Conservation (phyloP, 2,888 invertebrate genomes). For the Aporophyla nigra region DNA sequence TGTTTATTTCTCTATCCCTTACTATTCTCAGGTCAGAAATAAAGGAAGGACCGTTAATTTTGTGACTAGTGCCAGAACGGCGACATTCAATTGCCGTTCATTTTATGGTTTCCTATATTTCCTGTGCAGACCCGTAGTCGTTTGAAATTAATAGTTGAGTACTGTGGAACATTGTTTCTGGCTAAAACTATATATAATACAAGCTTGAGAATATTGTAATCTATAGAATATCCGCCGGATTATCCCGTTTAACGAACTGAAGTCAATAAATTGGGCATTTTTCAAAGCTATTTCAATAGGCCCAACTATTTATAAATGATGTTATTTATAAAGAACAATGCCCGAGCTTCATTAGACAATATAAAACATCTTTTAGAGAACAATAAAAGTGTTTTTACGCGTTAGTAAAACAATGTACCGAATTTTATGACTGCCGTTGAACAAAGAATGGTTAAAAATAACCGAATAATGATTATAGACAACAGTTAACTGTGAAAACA, state of each 20-base stretch:
- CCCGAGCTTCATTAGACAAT: slow-evolving; percentile 76
- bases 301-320: slow-evolving; percentile 74
- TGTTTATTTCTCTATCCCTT: slow-evolving; percentile 20
- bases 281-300: slow-evolving; percentile 60
- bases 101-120: slow-evolving; percentile 51
- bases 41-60: slow-evolving; percentile 39
- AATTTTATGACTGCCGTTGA: slow-evolving; percentile 80
- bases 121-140: slow-evolving; percentile 20
- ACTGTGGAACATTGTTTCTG: slow-evolving; percentile 38
- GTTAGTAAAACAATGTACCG: slow-evolving; percentile 79
- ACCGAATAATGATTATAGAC: slow-evolving; percentile 77
- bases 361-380: slow-evolving; percentile 85
- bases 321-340: slow-evolving; percentile 77
- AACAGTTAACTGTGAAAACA: slow-evolving; percentile 74
- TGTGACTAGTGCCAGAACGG: slow-evolving; percentile 33
- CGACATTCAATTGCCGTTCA: slow-evolving; percentile 49
- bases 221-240: slow-evolving; percentile 7
- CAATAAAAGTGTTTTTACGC: slow-evolving; percentile 84
- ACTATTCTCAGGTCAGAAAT: slow-evolving; percentile 19
- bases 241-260: slow-evolving; percentile 10
- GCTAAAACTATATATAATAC: slow-evolving; percentile 31
- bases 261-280: slow-evolving; percentile 56
- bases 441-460: slow-evolving; percentile 81
- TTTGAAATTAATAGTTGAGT: slow-evolving; percentile 49
- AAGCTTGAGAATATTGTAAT: slow-evolving; percentile 13